Conservation (phyloP, 2,113 vertebrate species). For the Hydrochoerus hydrochaeris region DNA sequence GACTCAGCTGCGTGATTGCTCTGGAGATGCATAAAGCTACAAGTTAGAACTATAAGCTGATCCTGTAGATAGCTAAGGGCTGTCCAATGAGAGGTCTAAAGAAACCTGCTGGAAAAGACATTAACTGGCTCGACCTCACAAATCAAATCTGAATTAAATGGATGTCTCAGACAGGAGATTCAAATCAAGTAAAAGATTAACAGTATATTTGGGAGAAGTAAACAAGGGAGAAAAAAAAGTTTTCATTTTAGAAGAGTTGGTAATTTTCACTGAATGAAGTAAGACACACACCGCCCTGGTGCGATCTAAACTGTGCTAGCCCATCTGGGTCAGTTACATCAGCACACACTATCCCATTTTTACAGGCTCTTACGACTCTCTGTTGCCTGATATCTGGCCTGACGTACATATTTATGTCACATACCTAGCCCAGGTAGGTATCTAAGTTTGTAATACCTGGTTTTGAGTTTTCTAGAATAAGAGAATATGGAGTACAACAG, state of each 20-base stretch:
- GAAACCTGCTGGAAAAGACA: conserved; percentile 37
- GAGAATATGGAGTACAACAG: background rate
- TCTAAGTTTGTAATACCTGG: background rate
- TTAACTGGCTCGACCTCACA: conserved; percentile 18
- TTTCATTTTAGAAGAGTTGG: conserved; percentile 48
- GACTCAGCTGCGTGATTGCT: background rate
- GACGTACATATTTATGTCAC: background rate
- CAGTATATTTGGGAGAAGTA: background rate
- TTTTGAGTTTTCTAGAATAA: conserved; percentile 7
- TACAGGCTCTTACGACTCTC: background rate
- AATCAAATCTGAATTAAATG: conserved; percentile 21
- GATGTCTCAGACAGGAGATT: conserved; percentile 41
- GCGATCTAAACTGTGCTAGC: background rate
- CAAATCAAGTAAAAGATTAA: conserved; percentile 54
- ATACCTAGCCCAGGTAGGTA: background rate
- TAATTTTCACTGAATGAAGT: conserved; percentile 41
- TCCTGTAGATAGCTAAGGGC: background rate
- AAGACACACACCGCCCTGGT: background rate
- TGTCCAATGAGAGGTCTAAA: background rate
- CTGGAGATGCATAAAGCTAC: background rate
- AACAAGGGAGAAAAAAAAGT: background rate
- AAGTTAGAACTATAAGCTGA: background rate
- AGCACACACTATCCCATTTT: background rate
- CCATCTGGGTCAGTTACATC: background rate
- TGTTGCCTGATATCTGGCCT: background rate